A percentile compares a stretch with the other conserved stretches of the same genome.
phyloP scores from a whole-genome alignment of 1,140 invertebrate genomes.

The Apis florea region DNA sequence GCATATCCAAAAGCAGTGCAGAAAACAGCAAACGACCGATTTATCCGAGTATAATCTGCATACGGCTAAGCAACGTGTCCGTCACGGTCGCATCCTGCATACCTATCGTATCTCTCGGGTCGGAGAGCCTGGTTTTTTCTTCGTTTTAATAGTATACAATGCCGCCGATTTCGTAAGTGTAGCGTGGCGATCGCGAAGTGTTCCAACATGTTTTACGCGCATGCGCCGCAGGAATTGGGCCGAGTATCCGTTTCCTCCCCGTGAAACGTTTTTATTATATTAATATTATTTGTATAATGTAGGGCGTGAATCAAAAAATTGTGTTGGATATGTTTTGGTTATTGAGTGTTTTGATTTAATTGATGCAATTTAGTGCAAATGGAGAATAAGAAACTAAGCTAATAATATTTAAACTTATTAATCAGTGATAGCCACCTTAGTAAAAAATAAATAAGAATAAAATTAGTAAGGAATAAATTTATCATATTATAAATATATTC shows the following conservation, averaged over 20 bases:
- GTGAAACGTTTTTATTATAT: background rate
- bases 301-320: background rate
- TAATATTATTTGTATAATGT: background rate
- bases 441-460: no score
- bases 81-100: slow-evolving; percentile 49
- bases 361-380: no score
- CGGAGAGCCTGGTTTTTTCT: slow-evolving; percentile 41
- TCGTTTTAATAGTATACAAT: slow-evolving; percentile 14
- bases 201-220: slow-evolving; percentile 56
- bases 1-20: background rate
- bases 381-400: no score
- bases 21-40: slow-evolving; percentile 5
- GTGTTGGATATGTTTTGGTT: no score
- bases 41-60: slow-evolving; percentile 29
- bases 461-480: no score
- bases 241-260: slow-evolving; percentile 63
- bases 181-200: slow-evolving; percentile 62
- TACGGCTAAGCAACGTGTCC: slow-evolving; percentile 28
- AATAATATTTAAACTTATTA: no score
- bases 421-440: no score
- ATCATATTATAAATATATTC: no score
- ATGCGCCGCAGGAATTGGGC: slow-evolving; percentile 59
- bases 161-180: slow-evolving; percentile 62
- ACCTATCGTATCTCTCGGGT: slow-evolving; percentile 31
- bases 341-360: no score